These are phyloP conservation scores for Oceanites oceanicus DNA, from an alignment of 2,113 vertebrate genomes.

Conservation along the genomic window DNA sequence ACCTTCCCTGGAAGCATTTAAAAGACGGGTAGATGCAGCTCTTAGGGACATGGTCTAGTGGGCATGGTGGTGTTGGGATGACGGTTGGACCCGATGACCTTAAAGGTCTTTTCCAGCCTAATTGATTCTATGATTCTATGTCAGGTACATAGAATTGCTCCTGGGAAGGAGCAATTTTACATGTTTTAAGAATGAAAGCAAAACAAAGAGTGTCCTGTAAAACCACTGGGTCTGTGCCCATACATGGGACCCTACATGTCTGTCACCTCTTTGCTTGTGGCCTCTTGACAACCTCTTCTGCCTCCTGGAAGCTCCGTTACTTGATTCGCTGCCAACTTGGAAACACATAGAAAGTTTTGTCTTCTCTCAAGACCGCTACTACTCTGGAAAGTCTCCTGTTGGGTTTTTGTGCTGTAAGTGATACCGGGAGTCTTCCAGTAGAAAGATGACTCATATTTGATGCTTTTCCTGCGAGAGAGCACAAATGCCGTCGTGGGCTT, in stretches of 20 bases:
- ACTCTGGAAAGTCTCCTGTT: background rate
- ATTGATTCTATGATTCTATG: too few relatives aligned
- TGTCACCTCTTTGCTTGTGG: background rate
- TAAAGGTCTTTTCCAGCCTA: too few relatives aligned
- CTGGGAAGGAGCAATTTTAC: background rate
- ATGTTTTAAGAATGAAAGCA: background rate
- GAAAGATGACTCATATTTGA: background rate
- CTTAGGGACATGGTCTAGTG: too few relatives aligned
- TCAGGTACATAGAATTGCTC: too few relatives aligned
- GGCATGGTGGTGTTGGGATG: too few relatives aligned
- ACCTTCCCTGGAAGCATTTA: too few relatives aligned
- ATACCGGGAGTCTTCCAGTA: background rate
- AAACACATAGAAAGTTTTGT: background rate
- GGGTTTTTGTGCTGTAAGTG: background rate
- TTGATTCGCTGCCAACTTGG: background rate
- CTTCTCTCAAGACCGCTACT: background rate
- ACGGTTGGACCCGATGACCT: too few relatives aligned
- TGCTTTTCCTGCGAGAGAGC: background rate
- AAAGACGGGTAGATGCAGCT: too few relatives aligned
- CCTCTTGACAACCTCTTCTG: background rate
- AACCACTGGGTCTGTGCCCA: too few relatives aligned
- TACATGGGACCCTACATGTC: fast-evolving
- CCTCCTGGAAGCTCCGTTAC: background rate
- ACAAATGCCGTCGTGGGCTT: background rate
- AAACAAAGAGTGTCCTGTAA: background rate